Base-by-base conservation (phyloP, 2,797 vertebrate species). In the Aeoliscus strigatus region DNA sequence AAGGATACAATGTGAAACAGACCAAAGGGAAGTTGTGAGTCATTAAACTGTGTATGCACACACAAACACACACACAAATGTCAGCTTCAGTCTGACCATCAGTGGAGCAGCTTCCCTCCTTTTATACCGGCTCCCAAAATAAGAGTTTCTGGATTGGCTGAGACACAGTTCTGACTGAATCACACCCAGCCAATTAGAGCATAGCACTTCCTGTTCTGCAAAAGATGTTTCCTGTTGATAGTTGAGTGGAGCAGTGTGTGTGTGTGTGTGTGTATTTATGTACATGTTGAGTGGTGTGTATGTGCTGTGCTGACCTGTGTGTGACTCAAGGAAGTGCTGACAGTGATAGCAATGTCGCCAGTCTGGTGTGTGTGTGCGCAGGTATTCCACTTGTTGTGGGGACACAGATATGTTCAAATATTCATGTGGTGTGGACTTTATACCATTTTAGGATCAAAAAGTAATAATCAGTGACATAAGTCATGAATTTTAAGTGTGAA, bases 151-250 rank as follows among this genome's bases (percentile, higher is more conserved):
- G 49, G 71, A 92, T 92, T 90, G 91, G 92, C 75, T 18, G 58
- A 70, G 53, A 47, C 26, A 56, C 64, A 0, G 46, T 79, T 80
- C 86, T 88, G 76, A 84, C 79, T 74, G 80, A 84, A 86, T 86
- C 75, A 79, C 76, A 58, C 67, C 50, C 68, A 70, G 63, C 87
- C 89, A 88, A 85, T 87, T 79, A 85, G 82, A 82, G 70, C 73
- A 75, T 75, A 84, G 68, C 21, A 74, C 88, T 93, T 94, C 91
- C 92, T 91, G 89, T 83, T 82, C 87, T 75, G 86, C 59, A 51
- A 86, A 92, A 94, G 91, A 91, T 93, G 92, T 91, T 94, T 94
- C 92, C 92, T 94, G 91, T 87, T 64, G 92, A 94, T 94, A 91
- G 84, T 56, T 14, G 10, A 70, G 42, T 44, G 39, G 18, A 5